Conservation (phyloP, 2,797 vertebrate genomes). For the Tolypeutes matacus region DNA sequence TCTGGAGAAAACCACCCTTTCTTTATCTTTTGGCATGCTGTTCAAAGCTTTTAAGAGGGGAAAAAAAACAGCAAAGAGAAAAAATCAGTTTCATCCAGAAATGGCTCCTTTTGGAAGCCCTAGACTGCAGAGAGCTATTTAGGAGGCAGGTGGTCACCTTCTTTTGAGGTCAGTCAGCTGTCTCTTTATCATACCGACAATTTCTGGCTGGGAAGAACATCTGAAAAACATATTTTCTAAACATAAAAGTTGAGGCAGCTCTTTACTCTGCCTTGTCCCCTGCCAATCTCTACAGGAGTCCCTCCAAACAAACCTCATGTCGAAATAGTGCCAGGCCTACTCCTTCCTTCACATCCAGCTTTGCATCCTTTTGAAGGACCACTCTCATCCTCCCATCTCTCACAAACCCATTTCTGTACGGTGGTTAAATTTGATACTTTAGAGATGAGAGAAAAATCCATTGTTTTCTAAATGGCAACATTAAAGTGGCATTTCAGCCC, state of each 20-base stretch:
- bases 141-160: slow-evolving; percentile 13
- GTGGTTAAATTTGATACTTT: slow-evolving; percentile 19
- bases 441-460: slow-evolving; percentile 40
- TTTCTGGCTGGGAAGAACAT: slow-evolving; percentile 57
- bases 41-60: slow-evolving; percentile 63
- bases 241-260: slow-evolving; percentile 63
- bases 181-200: slow-evolving; percentile 70
- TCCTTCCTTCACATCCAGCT: neutral
- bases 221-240: slow-evolving; percentile 57
- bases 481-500: slow-evolving; percentile 27
- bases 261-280: neutral
- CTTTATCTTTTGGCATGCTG: slow-evolving; percentile 40
- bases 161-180: slow-evolving; percentile 63
- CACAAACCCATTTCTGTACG: neutral
- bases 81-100: slow-evolving; percentile 59
- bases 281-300: slow-evolving; percentile 16
- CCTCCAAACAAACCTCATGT: neutral
- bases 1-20: slow-evolving; percentile 63
- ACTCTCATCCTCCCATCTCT: neutral
- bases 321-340: neutral
- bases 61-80: slow-evolving; percentile 55
- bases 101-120: neutral
- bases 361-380: neutral
- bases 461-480: neutral
- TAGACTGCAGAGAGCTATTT: slow-evolving; percentile 14